A percentile compares a stretch with the other conserved stretches of the same genome.
These are phyloP conservation scores for Danio aesculapii DNA, from an alignment of 2,797 vertebrate genomes.

Conservation along the genomic window DNA sequence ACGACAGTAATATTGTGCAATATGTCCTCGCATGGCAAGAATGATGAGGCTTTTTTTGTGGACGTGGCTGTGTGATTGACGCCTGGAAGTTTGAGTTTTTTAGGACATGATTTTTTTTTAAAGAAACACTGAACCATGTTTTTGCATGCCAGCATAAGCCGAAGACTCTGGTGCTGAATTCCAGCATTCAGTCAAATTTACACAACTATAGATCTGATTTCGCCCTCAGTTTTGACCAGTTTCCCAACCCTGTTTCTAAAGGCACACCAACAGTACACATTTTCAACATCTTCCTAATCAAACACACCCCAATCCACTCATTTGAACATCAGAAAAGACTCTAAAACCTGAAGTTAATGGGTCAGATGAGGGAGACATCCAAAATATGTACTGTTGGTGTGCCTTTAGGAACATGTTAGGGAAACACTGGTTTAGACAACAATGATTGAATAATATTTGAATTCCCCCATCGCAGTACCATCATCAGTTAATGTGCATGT, in stretches of 20 bases:
- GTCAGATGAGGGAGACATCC: no score
- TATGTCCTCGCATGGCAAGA: constrained; percentile 25
- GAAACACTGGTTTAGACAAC: neutral
- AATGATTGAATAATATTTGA: neutral
- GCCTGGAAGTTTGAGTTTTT: neutral
- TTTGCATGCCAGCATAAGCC: constrained; percentile 36
- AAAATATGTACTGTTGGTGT: no score
- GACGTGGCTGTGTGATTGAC: neutral
- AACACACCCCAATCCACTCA: no score
- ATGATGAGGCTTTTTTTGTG: neutral
- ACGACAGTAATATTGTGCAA: constrained; percentile 26
- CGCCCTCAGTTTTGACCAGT: no score
- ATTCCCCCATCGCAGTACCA: neutral
- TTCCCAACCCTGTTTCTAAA: no score
- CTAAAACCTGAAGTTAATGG: no score
- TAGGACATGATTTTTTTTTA: neutral
- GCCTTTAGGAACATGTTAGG: no score
- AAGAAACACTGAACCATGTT: neutral
- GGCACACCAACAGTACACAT: no score
- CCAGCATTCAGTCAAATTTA: constrained; percentile 13
- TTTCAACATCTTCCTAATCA: no score
- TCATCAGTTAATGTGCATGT: constrained; percentile 39
- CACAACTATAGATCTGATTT: no score
- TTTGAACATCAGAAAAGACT: no score
- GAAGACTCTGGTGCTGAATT: constrained; percentile 15